Percentiles rank a stretch among this genome's conserved stretches.
These are phyloP conservation scores for Lasioglossum zephyrum DNA, from an alignment of 2,888 invertebrate genomes.

Conservation along the genomic window DNA sequence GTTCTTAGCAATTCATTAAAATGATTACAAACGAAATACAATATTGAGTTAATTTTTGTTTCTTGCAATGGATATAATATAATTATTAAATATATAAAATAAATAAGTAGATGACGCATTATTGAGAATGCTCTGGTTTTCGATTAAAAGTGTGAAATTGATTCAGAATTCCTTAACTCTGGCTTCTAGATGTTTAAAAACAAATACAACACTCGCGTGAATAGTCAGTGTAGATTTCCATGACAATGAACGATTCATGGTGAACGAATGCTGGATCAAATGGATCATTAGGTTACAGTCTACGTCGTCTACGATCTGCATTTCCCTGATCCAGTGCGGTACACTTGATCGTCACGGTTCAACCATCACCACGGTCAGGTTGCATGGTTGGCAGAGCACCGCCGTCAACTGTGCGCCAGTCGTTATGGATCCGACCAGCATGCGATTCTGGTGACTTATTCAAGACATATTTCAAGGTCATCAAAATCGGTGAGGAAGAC, in stretches of 20 bases:
- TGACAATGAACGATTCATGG: background rate
- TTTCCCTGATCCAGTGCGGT: constrained; percentile 1
- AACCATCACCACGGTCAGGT: constrained; percentile 61
- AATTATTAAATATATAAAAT: too few species aligned
- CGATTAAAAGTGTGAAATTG: background rate
- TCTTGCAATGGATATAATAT: too few species aligned
- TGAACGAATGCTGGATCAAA: background rate
- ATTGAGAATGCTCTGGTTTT: too few species aligned
- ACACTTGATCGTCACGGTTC: constrained; percentile 47
- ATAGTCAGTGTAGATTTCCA: background rate
- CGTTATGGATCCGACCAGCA: constrained; percentile 8
- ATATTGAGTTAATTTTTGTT: too few species aligned
- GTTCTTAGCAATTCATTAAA: too few species aligned
- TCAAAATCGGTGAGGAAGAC: too few species aligned
- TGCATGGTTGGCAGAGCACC: constrained; percentile 55
- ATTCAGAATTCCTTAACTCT: background rate
- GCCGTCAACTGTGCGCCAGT: constrained; percentile 40
- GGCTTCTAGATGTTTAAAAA: background rate
- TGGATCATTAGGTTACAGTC: background rate
- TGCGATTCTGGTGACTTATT: background rate
- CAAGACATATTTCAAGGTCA: background rate
- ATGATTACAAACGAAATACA: too few species aligned
- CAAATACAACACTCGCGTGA: background rate
- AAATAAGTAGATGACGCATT: too few species aligned
- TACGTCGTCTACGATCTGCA: background rate